Conservation (phyloP, 2,113 vertebrate genomes). For the Garra rufa region DNA sequence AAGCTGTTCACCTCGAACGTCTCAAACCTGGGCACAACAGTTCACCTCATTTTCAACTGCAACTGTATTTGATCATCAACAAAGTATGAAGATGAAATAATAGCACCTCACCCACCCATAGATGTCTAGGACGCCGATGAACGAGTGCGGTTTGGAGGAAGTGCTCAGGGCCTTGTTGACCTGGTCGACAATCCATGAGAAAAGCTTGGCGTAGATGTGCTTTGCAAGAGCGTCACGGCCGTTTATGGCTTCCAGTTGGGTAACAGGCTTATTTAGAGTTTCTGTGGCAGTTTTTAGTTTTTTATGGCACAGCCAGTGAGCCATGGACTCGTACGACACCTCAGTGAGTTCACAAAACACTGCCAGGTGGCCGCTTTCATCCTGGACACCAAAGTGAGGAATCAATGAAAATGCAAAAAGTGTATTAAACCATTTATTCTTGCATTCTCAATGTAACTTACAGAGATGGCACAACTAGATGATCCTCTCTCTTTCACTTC, state of each 20-base stretch:
- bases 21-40: constrained; percentile 85
- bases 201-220: constrained; percentile 92
- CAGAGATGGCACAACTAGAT: constrained; percentile 86
- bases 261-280: constrained; percentile 89
- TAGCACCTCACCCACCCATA: constrained; percentile 84
- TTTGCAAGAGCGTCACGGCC: constrained; percentile 92
- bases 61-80: background rate
- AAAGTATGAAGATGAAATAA: background rate
- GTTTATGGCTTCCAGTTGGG: constrained; percentile 85
- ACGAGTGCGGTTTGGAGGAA: constrained; percentile 85
- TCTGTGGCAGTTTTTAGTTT: constrained; percentile 90
- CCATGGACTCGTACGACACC: constrained; percentile 88
- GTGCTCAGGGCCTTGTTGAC: constrained; percentile 89
- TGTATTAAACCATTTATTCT: background rate
- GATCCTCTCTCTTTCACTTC: constrained; percentile 83
- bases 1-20: constrained; percentile 98
- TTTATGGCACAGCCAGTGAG: constrained; percentile 94
- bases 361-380: constrained; percentile 83
- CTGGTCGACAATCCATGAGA: constrained; percentile 88
- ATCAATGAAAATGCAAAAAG: background rate
- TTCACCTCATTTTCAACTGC: background rate
- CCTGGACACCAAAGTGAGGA: constrained; percentile 69
- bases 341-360: constrained; percentile 93
- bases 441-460: constrained; percentile 70
- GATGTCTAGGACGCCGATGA: constrained; percentile 96